These are phyloP conservation scores for Stenichneumon culpator DNA, from an alignment of 2,888 invertebrate genomes.

Conservation along the genomic window DNA sequence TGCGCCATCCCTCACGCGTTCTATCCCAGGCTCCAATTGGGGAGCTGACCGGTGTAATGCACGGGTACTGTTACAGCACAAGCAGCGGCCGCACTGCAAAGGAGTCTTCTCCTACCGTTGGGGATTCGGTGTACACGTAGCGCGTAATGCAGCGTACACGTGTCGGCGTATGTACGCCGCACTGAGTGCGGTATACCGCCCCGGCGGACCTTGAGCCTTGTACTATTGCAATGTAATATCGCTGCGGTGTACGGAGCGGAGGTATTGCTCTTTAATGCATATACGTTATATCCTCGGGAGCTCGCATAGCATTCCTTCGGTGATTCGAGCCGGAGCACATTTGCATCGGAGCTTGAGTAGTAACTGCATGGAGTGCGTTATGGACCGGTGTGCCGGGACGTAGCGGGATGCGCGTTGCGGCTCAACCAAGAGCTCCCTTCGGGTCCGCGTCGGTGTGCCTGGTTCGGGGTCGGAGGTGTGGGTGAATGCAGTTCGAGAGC, in stretches of 20 bases:
- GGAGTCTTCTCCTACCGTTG: not conserved
- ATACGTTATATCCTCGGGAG: conserved; percentile 32
- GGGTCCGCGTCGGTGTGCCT: conserved; percentile 17
- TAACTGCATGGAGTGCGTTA: conserved; percentile 56
- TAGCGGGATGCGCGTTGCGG: conserved; percentile 29
- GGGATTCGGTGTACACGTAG: conserved; percentile 24
- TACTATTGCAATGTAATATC: conserved; percentile 51
- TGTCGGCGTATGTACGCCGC: conserved; percentile 41
- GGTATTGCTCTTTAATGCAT: conserved; percentile 38
- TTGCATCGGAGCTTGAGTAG: conserved; percentile 54
- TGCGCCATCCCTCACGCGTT: conserved; percentile 23
- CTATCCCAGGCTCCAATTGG: not conserved
- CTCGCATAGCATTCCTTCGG: conserved; percentile 60
- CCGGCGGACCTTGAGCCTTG: conserved; percentile 5
- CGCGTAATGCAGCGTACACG: conserved; percentile 30
- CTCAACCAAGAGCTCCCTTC: conserved; percentile 16
- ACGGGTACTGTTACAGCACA: not conserved
- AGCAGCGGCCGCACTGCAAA: not conserved
- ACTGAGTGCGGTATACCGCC: conserved; percentile 49
- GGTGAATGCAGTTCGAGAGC: conserved; percentile 28
- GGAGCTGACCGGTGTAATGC: conserved; percentile 6
- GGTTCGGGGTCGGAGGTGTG: not conserved
- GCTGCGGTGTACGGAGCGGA: conserved; percentile 43
- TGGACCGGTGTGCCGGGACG: conserved; percentile 34
- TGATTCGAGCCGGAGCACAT: conserved; percentile 56